These are phyloP conservation scores for Meandrusa payeni DNA, from an alignment of 2,888 invertebrate species.

Conservation along the genomic window DNA sequence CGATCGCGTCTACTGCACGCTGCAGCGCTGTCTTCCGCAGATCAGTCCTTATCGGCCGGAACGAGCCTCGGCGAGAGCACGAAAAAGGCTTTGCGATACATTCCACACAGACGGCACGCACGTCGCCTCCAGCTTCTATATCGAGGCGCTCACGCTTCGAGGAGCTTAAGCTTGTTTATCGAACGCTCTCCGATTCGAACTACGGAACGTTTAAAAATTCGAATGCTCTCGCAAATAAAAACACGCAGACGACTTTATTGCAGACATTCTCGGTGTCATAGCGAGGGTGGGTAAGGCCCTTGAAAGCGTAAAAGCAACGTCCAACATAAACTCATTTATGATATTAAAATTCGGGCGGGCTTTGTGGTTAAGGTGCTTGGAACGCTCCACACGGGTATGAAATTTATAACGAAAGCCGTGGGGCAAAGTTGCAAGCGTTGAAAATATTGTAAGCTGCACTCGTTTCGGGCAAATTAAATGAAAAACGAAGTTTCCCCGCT, in stretches of 20 bases:
- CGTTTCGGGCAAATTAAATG: conserved; percentile 78
- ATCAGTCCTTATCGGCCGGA: conserved; percentile 74
- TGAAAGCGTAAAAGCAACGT: conserved; percentile 12
- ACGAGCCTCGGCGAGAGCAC: conserved; percentile 50
- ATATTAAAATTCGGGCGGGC: conserved; percentile 24
- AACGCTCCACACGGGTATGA: conserved; percentile 41
- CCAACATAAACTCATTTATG: conserved; percentile 24
- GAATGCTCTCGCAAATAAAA: conserved; percentile 2
- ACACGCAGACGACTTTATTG: too few species aligned
- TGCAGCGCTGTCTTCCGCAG: conserved; percentile 78
- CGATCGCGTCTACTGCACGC: conserved; percentile 76
- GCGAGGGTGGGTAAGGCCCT: conserved; percentile 5
- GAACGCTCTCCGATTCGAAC: conserved; percentile 43
- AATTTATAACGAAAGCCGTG: conserved; percentile 70
- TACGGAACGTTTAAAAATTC: conserved; percentile 18
- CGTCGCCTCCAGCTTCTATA: conserved; percentile 40
- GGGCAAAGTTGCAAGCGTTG: conserved; percentile 70
- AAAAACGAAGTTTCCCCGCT: conserved; percentile 72
- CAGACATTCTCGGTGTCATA: too few species aligned
- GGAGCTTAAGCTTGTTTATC: conserved; percentile 56
- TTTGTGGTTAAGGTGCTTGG: conserved; percentile 30
- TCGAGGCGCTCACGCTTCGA: conserved; percentile 51
- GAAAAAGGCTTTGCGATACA: conserved; percentile 63
- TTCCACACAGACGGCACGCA: conserved; percentile 47
- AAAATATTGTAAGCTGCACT: conserved; percentile 77